A percentile compares a stretch with the other conserved stretches of the same genome.
phyloP scores from a whole-genome alignment of 2,113 vertebrate species.

The Lanius ludovicianus region DNA sequence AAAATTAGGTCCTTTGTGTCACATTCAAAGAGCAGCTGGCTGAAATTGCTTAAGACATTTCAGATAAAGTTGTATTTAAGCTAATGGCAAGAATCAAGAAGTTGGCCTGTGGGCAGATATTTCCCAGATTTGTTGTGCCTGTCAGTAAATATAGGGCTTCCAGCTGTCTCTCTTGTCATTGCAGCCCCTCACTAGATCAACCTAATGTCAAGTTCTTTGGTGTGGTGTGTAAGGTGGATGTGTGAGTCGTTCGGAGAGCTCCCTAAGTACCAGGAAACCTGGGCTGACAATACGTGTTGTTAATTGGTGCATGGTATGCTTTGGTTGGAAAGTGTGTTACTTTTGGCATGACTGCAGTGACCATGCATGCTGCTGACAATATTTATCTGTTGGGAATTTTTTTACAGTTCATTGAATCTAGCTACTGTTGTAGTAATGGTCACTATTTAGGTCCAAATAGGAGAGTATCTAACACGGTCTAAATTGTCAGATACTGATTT shows the following conservation, averaged over 20 bases:
- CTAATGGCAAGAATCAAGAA: background rate
- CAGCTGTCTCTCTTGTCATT: background rate
- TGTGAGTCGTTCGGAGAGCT: background rate
- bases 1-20: background rate
- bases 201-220: background rate
- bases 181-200: background rate
- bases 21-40: background rate
- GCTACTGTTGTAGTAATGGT: background rate
- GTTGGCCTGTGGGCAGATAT: background rate
- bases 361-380: background rate
- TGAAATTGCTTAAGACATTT: background rate
- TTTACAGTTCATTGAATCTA: background rate
- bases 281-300: background rate
- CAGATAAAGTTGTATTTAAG: background rate
- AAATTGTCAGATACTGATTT: background rate
- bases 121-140: background rate
- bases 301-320: background rate
- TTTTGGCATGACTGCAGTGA: background rate
- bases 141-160: background rate
- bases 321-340: background rate
- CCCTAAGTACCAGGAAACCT: background rate
- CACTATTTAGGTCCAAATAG: background rate
- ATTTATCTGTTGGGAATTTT: background rate
- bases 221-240: rapidly evolving
- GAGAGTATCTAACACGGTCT: background rate